Conservation (phyloP, 1,140 invertebrate genomes). For the Coenobita brevimanus region DNA sequence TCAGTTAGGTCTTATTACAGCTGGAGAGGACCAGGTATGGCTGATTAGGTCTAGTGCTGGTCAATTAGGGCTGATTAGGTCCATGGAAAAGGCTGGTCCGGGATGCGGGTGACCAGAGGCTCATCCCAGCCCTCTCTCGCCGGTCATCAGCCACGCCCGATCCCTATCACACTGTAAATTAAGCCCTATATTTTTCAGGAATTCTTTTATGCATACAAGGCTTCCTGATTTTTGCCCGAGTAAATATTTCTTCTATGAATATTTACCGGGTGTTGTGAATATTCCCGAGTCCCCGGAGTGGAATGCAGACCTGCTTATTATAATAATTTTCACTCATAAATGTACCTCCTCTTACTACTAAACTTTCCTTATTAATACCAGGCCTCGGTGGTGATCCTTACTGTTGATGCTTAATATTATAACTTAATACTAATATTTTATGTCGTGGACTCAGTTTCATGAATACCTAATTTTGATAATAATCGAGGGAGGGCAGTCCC, state of each 20-base stretch:
- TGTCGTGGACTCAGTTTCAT: constrained; percentile 38
- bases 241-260: constrained; percentile 29
- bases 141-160: constrained; percentile 24
- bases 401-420: constrained; percentile 28
- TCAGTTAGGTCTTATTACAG: too few species aligned
- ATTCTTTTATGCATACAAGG: constrained; percentile 27
- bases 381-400: not conserved
- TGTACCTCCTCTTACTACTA: constrained; percentile 18
- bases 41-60: too few species aligned
- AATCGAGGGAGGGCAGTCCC: not conserved
- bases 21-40: too few species aligned
- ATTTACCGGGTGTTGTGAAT: constrained; percentile 32
- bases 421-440: constrained; percentile 45
- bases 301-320: constrained; percentile 28
- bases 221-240: constrained; percentile 15
- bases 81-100: too few species aligned
- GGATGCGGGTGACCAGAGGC: too few species aligned
- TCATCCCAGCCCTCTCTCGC: too few species aligned
- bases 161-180: constrained; percentile 16
- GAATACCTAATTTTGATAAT: constrained; percentile 49
- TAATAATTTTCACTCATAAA: constrained; percentile 41
- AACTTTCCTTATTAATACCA: constrained; percentile 43
- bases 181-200: constrained; percentile 10
- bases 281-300: not conserved
- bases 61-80: too few species aligned